phyloP scores from a whole-genome alignment of 2,797 vertebrate genomes.

The Remorina albescens region DNA sequence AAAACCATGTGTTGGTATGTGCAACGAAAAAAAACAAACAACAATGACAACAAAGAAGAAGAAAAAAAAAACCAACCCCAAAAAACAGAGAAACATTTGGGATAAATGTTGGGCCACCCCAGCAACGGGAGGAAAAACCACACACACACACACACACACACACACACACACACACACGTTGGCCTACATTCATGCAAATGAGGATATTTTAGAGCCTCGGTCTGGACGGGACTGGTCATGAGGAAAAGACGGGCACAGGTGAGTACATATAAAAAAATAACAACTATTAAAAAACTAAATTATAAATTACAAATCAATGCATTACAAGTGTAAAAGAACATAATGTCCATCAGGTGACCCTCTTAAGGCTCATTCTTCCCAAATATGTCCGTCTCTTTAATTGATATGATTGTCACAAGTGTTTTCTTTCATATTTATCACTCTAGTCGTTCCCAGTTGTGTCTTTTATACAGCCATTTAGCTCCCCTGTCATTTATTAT shows the following conservation, averaged over 20 bases:
- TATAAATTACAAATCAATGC: slow-evolving; percentile 8
- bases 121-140: neutral
- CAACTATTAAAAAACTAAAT: no score
- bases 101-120: neutral
- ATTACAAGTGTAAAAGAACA: neutral
- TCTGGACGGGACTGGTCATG: neutral
- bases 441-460: neutral
- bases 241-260: neutral
- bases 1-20: neutral
- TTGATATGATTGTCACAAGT: neutral
- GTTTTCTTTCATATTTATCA: neutral
- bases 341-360: neutral
- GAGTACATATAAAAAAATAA: neutral
- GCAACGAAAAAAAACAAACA: neutral
- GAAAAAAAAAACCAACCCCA: no score
- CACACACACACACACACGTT: neutral
- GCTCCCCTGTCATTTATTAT: neutral
- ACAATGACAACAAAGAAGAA: no score
- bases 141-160: neutral
- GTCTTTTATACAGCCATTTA: neutral
- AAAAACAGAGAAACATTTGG: neutral
- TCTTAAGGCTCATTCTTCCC: neutral
- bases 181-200: slow-evolving; percentile 11
- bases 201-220: slow-evolving; percentile 10
- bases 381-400: neutral